phyloP scores from a whole-genome alignment of 2,113 vertebrate species.

The Dipodomys ordii region DNA sequence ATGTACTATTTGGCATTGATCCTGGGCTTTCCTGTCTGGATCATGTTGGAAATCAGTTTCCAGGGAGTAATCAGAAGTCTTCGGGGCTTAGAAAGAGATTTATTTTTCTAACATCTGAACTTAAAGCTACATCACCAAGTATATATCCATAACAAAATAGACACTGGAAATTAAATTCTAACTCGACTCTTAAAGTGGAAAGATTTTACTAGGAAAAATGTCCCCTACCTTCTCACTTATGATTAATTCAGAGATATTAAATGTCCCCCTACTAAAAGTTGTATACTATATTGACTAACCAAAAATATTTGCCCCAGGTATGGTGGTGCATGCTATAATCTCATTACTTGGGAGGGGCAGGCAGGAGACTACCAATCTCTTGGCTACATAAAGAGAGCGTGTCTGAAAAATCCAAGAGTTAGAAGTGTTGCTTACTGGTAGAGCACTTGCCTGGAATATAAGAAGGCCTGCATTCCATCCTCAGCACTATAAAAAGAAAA shows the following conservation, averaged over 20 bases:
- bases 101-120: conserved; percentile 55
- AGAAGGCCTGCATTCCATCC: background rate
- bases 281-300: conserved; percentile 4
- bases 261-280: background rate
- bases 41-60: conserved; percentile 51
- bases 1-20: conserved; percentile 54
- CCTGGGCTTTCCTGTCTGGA: conserved; percentile 58
- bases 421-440: background rate
- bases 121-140: conserved; percentile 31
- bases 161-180: conserved; percentile 40
- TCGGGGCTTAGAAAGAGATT: conserved; percentile 16
- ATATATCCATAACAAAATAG: conserved; percentile 32
- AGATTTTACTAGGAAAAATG: background rate
- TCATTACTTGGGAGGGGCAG: background rate
- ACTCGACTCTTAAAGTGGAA: conserved; percentile 38
- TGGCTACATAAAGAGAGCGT: background rate
- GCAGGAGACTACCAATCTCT: background rate
- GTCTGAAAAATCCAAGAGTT: no score
- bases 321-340: background rate
- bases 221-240: background rate
- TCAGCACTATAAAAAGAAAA: background rate
- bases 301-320: background rate
- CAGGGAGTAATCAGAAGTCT: conserved; percentile 45
- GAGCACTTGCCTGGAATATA: background rate
- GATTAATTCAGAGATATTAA: background rate